phyloP scores from a whole-genome alignment of 2,113 vertebrate genomes.

The Montifringilla adamsi region DNA sequence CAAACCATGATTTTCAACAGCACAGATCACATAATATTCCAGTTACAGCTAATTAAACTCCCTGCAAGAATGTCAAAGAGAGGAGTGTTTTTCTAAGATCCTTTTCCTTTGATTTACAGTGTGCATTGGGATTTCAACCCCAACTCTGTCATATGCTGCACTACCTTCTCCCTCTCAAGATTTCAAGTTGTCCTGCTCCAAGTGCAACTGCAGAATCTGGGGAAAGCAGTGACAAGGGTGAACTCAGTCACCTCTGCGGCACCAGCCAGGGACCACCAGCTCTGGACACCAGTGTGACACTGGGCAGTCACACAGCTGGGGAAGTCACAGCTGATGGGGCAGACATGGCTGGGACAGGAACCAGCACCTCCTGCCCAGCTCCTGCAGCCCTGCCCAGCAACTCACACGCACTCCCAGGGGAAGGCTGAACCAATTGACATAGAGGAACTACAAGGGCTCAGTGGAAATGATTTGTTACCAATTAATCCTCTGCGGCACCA shows the following conservation, averaged over 20 bases:
- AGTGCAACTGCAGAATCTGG: not conserved
- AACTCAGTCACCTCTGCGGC: not conserved
- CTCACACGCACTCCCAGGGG: not conserved
- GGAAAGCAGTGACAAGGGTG: not conserved
- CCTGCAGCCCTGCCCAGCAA: not conserved
- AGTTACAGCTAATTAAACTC: slow-evolving; percentile 67
- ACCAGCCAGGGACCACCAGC: not conserved
- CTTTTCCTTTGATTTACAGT: not conserved
- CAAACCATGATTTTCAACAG: slow-evolving; percentile 60
- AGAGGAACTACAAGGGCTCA: slow-evolving; percentile 36
- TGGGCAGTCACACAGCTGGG: not conserved
- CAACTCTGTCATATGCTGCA: not conserved
- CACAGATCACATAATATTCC: slow-evolving; percentile 61
- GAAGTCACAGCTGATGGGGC: not conserved
- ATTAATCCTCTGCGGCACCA: slow-evolving; percentile 1
- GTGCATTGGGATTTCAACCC: not conserved
- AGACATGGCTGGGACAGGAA: not conserved
- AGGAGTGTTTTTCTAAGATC: not conserved
- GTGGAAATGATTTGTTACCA: slow-evolving; percentile 61
- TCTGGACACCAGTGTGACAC: not conserved
- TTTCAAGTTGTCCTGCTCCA: not conserved
- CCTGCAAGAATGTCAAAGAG: slow-evolving; percentile 43
- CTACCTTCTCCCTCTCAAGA: not conserved
- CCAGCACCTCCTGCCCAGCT: not conserved
- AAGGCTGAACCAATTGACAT: slow-evolving; percentile 3